Evolutionary conservation across 2,888 invertebrate genomes (phyloP).

Genomic region (Machimus rusticus): DNA sequence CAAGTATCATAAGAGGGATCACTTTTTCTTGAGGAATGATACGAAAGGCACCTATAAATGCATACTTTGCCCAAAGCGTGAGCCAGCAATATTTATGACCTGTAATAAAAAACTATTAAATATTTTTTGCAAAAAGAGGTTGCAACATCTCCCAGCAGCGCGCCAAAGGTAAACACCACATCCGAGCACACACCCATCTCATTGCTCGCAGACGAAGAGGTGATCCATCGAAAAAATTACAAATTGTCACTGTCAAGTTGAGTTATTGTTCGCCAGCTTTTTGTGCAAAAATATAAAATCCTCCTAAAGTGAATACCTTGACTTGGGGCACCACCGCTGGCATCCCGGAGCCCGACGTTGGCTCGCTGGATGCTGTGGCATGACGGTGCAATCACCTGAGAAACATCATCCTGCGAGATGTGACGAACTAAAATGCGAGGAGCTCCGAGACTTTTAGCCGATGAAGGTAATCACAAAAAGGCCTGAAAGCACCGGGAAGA

Average conservation of each 20-base stretch:
- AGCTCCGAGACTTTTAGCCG: background rate
- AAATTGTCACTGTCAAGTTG: slow-evolving; percentile 46
- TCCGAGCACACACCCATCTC: slow-evolving; percentile 29
- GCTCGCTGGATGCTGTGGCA: background rate
- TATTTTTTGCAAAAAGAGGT: background rate
- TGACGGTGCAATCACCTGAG: background rate
- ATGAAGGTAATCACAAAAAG: background rate
- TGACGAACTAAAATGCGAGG: background rate
- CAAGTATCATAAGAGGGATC: background rate
- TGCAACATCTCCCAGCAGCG: background rate
- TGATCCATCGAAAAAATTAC: slow-evolving; percentile 46
- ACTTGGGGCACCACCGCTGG: background rate
- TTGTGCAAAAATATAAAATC: background rate
- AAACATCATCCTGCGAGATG: background rate
- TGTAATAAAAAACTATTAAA: background rate
- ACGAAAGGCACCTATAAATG: background rate
- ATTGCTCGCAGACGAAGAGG: slow-evolving; percentile 38
- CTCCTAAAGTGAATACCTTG: background rate
- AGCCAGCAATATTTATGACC: background rate
- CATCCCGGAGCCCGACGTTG: background rate
- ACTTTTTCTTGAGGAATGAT: background rate
- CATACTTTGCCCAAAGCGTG: background rate
- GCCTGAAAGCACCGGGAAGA: background rate
- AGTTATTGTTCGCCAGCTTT: slow-evolving; percentile 42
- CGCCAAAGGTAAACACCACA: background rate